These are phyloP conservation scores for Oreochromis aureus DNA, from an alignment of 2,113 vertebrate species.

Conservation along the genomic window DNA sequence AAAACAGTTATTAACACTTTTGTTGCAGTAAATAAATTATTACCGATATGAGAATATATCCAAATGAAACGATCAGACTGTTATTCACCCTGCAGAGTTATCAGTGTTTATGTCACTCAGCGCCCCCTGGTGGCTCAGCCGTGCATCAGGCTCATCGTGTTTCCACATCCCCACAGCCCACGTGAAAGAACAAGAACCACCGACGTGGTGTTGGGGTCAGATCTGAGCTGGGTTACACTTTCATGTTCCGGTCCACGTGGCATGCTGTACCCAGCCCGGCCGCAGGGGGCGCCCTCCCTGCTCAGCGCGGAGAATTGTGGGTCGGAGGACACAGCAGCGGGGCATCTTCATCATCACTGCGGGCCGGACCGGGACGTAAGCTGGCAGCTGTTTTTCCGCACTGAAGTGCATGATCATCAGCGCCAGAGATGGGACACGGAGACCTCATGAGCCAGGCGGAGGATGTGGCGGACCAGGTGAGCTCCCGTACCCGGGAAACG, in stretches of 20 bases:
- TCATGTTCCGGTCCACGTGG: constrained; percentile 19
- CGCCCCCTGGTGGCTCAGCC: not conserved
- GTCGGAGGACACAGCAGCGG: not conserved
- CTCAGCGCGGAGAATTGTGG: constrained; percentile 34
- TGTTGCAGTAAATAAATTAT: not conserved
- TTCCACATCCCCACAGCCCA: not conserved
- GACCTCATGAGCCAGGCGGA: constrained; percentile 58
- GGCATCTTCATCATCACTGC: not conserved
- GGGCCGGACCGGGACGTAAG: not conserved
- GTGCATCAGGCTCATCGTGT: not conserved
- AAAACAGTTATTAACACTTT: not conserved
- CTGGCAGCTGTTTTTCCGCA: not conserved
- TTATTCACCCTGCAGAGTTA: not conserved
- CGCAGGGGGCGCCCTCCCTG: constrained; percentile 20
- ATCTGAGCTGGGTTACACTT: not conserved
- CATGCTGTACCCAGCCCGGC: not conserved
- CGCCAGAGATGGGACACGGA: constrained; percentile 41
- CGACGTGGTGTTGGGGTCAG: not conserved
- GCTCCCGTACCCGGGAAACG: not conserved
- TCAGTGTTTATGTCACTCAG: not conserved
- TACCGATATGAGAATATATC: not conserved
- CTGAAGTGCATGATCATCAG: not conserved
- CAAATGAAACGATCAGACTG: not conserved
- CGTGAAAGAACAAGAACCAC: not conserved
- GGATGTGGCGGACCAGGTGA: constrained; percentile 65